Evolutionary conservation across 2,888 invertebrate genomes (phyloP).

Genomic region (Zonitis immaculata): DNA sequence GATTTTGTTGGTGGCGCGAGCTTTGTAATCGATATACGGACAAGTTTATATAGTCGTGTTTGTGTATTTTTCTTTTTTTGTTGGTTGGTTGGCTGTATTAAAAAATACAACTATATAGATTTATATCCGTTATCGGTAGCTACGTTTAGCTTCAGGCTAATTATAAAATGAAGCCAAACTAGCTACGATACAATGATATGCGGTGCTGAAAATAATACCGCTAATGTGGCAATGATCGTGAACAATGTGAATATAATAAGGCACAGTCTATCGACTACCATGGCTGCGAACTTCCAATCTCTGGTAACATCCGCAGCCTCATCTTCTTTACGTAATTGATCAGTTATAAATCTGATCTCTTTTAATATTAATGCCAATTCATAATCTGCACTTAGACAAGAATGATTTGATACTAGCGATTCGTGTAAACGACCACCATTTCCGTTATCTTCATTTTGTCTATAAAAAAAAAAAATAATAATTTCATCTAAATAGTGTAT

Average conservation of each 20-base stretch:
- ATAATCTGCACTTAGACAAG: slow-evolving; percentile 88
- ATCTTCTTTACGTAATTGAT: slow-evolving; percentile 92
- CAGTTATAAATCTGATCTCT: slow-evolving; percentile 89
- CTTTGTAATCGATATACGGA: slow-evolving; percentile 30
- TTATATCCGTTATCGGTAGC: slow-evolving; percentile 19
- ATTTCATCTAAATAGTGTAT: background rate
- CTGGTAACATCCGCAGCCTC: slow-evolving; percentile 90
- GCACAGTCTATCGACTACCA: slow-evolving; percentile 99
- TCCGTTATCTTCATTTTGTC: slow-evolving; percentile 49
- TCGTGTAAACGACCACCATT: slow-evolving; percentile 68
- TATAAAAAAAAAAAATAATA: slow-evolving; percentile 21
- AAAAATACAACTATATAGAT: slow-evolving; percentile 15
- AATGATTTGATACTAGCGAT: slow-evolving; percentile 69
- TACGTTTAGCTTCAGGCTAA: slow-evolving; percentile 20
- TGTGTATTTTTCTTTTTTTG: too few relatives aligned
- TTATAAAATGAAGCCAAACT: slow-evolving; percentile 41
- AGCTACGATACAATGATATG: slow-evolving; percentile 90
- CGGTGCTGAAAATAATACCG: slow-evolving; percentile 94
- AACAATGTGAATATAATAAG: slow-evolving; percentile 98
- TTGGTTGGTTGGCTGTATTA: too few relatives aligned
- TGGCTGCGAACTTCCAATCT: slow-evolving; percentile 99
- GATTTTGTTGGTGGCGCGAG: slow-evolving; percentile 27
- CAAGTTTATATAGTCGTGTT: slow-evolving; percentile 16
- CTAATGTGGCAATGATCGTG: slow-evolving; percentile 95
- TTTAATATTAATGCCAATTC: slow-evolving; percentile 93